Evolutionary conservation across 2,113 vertebrate genomes (phyloP).

Genomic region (Euleptes europaea): DNA sequence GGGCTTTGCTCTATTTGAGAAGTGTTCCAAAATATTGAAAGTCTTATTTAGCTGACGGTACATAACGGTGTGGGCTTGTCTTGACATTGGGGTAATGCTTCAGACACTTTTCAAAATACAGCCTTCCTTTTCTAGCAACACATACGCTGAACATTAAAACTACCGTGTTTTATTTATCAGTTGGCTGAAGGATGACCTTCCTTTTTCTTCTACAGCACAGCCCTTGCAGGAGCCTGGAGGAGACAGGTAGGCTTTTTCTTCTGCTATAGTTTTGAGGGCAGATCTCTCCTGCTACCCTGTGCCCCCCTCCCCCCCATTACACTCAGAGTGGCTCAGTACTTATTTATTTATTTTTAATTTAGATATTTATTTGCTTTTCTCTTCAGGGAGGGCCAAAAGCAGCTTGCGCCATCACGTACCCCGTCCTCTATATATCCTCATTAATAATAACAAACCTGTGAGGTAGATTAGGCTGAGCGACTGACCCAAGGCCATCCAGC

Average conservation of each 20-base stretch:
- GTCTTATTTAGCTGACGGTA: neutral
- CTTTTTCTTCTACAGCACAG: slow-evolving; percentile 59
- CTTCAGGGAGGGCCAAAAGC: no score
- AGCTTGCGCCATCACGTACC: no score
- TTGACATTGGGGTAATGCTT: no score
- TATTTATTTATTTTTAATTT: neutral
- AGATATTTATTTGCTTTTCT: no score
- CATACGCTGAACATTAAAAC: slow-evolving; percentile 26
- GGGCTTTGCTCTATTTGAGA: neutral
- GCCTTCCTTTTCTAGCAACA: neutral
- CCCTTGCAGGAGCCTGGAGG: slow-evolving; percentile 57
- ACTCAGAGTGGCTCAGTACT: rapidly evolving
- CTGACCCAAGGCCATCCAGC: no score
- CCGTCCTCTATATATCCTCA: no score
- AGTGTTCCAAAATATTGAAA: neutral
- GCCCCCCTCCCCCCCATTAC: neutral
- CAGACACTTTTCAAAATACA: neutral
- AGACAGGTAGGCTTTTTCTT: slow-evolving; percentile 62
- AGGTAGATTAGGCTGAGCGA: no score
- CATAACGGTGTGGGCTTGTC: neutral
- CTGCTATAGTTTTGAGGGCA: neutral
- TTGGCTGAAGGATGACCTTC: slow-evolving; percentile 39
- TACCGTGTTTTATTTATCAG: slow-evolving; percentile 17
- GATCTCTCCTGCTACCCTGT: neutral
- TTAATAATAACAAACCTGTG: no score